A percentile compares a stretch with the other conserved stretches of the same genome.
These are phyloP conservation scores for Cantharis flavilabris DNA, from an alignment of 2,888 invertebrate species.

Conservation along the genomic window DNA sequence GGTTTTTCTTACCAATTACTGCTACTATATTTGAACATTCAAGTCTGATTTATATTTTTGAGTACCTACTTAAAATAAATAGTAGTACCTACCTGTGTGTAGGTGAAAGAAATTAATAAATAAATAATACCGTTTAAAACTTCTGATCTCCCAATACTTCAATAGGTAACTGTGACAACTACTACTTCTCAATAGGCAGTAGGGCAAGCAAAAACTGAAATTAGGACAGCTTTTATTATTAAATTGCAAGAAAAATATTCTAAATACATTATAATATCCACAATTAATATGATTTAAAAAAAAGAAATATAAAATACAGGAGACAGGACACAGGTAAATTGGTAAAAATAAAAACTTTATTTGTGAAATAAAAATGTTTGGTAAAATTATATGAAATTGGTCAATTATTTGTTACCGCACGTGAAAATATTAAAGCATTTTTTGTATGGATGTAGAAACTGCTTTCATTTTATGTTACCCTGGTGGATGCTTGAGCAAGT, in stretches of 20 bases:
- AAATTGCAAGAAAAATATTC: neutral
- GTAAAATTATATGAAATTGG: neutral
- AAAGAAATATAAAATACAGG: neutral
- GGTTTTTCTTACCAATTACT: too few species aligned
- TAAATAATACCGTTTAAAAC: neutral
- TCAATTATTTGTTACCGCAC: neutral
- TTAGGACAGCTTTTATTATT: neutral
- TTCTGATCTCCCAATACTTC: neutral
- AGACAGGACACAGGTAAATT: neutral
- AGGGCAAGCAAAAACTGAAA: neutral
- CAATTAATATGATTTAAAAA: neutral
- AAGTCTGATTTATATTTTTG: neutral
- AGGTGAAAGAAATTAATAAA: neutral
- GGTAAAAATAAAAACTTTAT: neutral
- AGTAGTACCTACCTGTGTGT: neutral
- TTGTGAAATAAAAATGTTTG: neutral
- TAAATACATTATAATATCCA: neutral
- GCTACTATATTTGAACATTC: neutral
- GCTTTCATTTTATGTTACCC: neutral
- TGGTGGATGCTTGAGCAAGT: neutral
- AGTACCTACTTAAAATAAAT: neutral
- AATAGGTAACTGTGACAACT: conserved; percentile 1
- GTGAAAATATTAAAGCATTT: neutral
- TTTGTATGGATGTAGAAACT: neutral
- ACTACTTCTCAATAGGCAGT: neutral